A percentile compares a stretch with the other conserved stretches of the same genome.
Evolutionary conservation across 2,888 invertebrate species (phyloP).

Genomic region (Leptogaster cylindrica): DNA sequence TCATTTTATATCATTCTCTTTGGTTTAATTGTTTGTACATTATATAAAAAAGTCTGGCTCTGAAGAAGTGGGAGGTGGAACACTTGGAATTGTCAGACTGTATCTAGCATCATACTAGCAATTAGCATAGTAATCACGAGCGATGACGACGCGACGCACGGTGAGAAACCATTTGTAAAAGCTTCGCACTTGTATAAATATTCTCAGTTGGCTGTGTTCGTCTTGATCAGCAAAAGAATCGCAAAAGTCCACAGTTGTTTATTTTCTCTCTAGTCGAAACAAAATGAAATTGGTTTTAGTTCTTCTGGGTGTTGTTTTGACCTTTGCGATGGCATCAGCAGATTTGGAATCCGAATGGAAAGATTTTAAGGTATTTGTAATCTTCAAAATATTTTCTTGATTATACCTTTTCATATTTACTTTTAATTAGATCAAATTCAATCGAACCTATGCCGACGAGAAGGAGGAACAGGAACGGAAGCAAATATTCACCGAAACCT

Average conservation of each 20-base stretch:
- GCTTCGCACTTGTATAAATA: background rate
- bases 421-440: slow-evolving; percentile 8
- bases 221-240: background rate
- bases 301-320: background rate
- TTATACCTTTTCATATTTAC: background rate
- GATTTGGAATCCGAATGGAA: slow-evolving; percentile 6
- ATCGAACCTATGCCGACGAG: slow-evolving; percentile 1
- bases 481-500: slow-evolving; percentile 2
- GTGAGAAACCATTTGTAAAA: background rate
- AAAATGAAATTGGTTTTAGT: slow-evolving; percentile 18
- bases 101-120: too few species aligned
- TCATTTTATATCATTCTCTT: too few species aligned
- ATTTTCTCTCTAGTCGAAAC: background rate
- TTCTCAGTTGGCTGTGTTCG: background rate
- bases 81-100: background rate
- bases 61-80: background rate
- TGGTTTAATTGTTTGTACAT: too few species aligned
- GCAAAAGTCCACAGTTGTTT: background rate
- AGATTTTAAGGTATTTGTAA: slow-evolving; percentile 3
- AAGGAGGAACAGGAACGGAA: background rate
- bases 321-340: background rate
- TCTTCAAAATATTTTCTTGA: background rate
- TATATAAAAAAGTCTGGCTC: too few species aligned
- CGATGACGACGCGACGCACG: too few species aligned
- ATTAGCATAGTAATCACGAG: too few species aligned